Conservation (phyloP, 2,113 vertebrate genomes). For the Heteronetta atricapilla region DNA sequence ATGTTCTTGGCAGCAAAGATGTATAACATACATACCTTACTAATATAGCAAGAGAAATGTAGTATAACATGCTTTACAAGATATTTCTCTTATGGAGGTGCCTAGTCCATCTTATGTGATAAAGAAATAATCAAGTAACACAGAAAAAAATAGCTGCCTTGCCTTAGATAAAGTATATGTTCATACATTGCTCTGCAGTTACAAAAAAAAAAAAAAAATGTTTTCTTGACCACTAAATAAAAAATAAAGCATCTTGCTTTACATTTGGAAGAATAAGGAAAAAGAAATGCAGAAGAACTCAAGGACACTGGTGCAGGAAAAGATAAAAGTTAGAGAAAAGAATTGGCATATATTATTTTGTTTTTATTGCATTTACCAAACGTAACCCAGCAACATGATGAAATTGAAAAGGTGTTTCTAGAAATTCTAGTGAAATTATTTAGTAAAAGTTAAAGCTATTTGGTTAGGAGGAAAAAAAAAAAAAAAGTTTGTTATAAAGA, state of each 20-base stretch:
- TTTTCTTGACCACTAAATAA: background rate
- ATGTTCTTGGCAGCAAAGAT: background rate
- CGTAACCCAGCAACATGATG: background rate
- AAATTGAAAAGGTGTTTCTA: background rate
- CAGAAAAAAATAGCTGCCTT: background rate
- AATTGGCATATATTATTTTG: background rate
- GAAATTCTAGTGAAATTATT: background rate
- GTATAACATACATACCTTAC: background rate
- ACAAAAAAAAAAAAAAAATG: background rate
- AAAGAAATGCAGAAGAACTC: background rate
- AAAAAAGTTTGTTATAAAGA: background rate
- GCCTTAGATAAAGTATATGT: background rate
- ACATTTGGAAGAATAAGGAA: background rate
- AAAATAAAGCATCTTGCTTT: background rate
- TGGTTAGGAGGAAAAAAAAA: background rate
- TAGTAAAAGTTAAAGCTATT: background rate
- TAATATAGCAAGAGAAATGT: background rate
- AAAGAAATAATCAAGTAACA: background rate
- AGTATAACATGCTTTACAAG: background rate
- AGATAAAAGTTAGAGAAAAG: background rate
- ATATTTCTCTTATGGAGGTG: background rate
- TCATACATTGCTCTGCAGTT: background rate
- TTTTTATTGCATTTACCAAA: background rate
- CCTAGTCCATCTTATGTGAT: background rate
- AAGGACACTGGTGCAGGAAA: background rate